Evolutionary conservation across 2,888 invertebrate species (phyloP), one percentile per base, ranked within the genome.

Genomic region (Caenorhabditis becei): DNA sequence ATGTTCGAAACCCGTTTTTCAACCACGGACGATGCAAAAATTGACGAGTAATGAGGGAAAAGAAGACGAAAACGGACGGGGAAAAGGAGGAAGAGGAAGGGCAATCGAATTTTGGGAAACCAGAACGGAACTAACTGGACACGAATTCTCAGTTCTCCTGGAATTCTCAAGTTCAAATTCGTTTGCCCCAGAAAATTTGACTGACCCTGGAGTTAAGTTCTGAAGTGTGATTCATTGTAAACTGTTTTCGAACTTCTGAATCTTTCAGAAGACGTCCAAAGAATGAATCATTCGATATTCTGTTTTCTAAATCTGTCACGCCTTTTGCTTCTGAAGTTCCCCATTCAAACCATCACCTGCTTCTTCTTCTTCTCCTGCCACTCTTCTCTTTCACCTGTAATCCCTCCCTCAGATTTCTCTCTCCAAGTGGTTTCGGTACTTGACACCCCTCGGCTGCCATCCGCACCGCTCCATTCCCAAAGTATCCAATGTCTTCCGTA

Each of bases 341-440:
- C n/a, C n/a, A n/a, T n/a, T n/a, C n/a, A n/a, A n/a, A n/a, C n/a
- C n/a, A n/a, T n/a, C n/a, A n/a, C n/a, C n/a, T n/a, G n/a, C n/a
- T n/a, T n/a, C n/a, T n/a, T n/a, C n/a, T n/a, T n/a, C n/a, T 41
- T 41, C 16, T 14, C 41, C 41, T 16, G 14, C 18, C 2, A 5
- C n/a, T 28, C 35, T 35, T 16, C 63, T 51, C 44, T 51, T 35
- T 16, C 63, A 63, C 44, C 59, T 61, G 41, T 28, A 51, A 37
- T 11, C 18, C 23, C 18, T 28, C 44, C 62, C 20, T 4, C 53
- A 3, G 26, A 23, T 32, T 23, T 32, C 54, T 37, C 41, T 49
- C 20, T 58, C 59, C 58, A 65, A 74, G 72, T 74, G 70, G 70
- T 80, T 74, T 80, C 80, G 67, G 67, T 62, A 69, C 75, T 80